Evolutionary conservation across 2,113 vertebrate species (phyloP).

Genomic region (Numida meleagris): DNA sequence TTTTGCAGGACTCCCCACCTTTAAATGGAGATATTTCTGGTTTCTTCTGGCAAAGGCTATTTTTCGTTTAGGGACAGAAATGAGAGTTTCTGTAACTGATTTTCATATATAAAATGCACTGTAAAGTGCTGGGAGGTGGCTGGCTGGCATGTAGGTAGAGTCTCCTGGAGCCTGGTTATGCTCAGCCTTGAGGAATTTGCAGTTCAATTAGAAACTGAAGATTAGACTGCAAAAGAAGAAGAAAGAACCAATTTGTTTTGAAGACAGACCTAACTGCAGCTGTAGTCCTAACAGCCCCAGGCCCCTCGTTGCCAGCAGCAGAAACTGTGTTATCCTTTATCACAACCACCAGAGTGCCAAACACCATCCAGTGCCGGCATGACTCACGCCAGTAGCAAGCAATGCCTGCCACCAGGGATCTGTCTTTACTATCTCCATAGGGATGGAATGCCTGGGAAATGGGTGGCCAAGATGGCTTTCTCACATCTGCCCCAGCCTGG

Average conservation of each 20-base stretch:
- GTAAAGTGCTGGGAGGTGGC: neutral
- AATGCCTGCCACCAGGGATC: fast-evolving
- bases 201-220: neutral
- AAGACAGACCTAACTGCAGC: neutral
- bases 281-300: neutral
- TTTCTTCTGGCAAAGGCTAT: no score
- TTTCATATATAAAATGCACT: neutral
- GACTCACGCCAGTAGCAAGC: neutral
- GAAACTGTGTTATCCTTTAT: fast-evolving
- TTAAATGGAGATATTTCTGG: no score
- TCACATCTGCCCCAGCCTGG: neutral
- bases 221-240: neutral
- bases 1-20: neutral
- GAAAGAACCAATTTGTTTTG: neutral
- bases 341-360: neutral
- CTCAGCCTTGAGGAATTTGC: neutral
- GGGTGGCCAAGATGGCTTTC: fast-evolving
- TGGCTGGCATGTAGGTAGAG: neutral
- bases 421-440: neutral
- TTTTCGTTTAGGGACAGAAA: neutral
- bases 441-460: neutral
- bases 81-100: neutral
- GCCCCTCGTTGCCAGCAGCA: neutral
- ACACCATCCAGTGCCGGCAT: neutral
- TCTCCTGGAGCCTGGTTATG: neutral